These are phyloP conservation scores for Ophion costatus DNA, from an alignment of 2,888 invertebrate species.

Conservation along the genomic window DNA sequence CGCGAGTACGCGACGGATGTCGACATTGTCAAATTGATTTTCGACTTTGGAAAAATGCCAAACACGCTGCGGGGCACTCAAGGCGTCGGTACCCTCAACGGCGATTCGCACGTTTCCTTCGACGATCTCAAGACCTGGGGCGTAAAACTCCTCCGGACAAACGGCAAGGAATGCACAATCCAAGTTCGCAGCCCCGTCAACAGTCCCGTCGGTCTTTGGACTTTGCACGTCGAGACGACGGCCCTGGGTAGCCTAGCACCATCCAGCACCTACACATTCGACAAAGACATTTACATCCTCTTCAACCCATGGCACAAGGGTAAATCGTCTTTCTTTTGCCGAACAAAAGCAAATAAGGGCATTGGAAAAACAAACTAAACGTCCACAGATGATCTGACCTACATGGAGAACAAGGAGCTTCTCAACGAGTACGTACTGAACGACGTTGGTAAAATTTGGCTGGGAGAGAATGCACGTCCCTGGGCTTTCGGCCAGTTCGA, in stretches of 20 bases:
- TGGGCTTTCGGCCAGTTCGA: slow-evolving; percentile 95
- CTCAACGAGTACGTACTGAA: slow-evolving; percentile 92
- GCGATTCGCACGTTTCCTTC: slow-evolving; percentile 72
- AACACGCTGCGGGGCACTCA: slow-evolving; percentile 85
- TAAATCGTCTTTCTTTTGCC: slow-evolving; percentile 78
- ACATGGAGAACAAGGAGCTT: slow-evolving; percentile 88
- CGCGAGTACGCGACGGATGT: slow-evolving; percentile 86
- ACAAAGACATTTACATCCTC: slow-evolving; percentile 89
- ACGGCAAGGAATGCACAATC: slow-evolving; percentile 76
- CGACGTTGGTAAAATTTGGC: slow-evolving; percentile 94
- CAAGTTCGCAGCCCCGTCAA: slow-evolving; percentile 88
- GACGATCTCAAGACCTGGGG: slow-evolving; percentile 83
- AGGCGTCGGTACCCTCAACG: slow-evolving; percentile 82
- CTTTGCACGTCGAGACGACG: slow-evolving; percentile 87
- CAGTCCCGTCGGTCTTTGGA: slow-evolving; percentile 89
- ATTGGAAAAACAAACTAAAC: background rate
- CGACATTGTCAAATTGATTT: slow-evolving; percentile 88
- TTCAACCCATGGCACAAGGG: slow-evolving; percentile 94
- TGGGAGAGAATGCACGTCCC: slow-evolving; percentile 89
- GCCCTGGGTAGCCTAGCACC: slow-evolving; percentile 81
- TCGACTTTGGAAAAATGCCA: slow-evolving; percentile 87
- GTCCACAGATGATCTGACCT: slow-evolving; percentile 89
- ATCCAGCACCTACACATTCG: slow-evolving; percentile 85
- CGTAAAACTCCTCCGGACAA: slow-evolving; percentile 79
- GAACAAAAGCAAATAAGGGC: no score